A percentile compares a stretch with the other conserved stretches of the same genome.
phyloP scores from a whole-genome alignment of 2,797 vertebrate genomes.

The Phaenicophaeus curvirostris region DNA sequence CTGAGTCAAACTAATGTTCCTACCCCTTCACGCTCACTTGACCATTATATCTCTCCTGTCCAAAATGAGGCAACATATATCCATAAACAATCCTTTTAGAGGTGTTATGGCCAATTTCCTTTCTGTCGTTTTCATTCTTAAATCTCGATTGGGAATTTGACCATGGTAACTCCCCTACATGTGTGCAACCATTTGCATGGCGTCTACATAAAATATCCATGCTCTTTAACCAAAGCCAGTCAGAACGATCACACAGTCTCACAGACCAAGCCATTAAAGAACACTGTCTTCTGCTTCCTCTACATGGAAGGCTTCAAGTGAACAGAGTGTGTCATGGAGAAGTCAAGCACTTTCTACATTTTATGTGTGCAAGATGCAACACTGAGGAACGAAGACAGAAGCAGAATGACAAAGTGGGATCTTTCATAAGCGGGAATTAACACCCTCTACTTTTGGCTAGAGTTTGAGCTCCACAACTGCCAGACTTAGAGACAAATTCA shows the following conservation, averaged over 20 bases:
- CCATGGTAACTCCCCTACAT: neutral
- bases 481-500: neutral
- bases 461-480: neutral
- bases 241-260: neutral
- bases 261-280: neutral
- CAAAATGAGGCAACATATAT: neutral
- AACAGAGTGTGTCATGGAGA: neutral
- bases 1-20: neutral
- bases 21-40: neutral
- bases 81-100: neutral
- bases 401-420: neutral
- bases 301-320: rapidly evolving
- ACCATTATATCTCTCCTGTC: neutral
- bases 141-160: neutral
- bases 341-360: neutral
- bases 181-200: neutral
- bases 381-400: neutral
- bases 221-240: neutral
- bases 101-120: neutral
- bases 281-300: neutral
- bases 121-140: neutral
- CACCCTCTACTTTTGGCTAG: neutral
- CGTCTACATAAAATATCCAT: rapidly evolving
- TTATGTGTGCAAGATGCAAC: neutral
- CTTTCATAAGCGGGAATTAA: neutral